phyloP scores from a whole-genome alignment of 2,888 invertebrate species.

The Pristionchus mayeri region DNA sequence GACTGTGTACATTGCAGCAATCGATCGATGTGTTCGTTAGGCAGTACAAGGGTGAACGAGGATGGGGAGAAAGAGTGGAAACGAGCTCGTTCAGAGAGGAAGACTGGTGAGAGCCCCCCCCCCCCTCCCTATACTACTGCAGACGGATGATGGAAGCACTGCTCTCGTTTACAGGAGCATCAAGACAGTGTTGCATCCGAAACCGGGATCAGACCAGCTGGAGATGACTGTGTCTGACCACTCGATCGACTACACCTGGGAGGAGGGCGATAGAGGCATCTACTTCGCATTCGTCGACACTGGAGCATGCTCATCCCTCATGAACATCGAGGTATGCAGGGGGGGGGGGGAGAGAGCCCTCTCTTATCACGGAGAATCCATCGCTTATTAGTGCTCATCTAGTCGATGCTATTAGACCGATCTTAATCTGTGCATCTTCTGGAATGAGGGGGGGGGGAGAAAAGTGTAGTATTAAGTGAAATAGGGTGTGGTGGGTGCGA shows the following conservation, averaged over 20 bases:
- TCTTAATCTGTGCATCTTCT: background rate
- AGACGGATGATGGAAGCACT: no score
- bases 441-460: background rate
- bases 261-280: background rate
- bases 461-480: background rate
- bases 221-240: slow-evolving; percentile 4
- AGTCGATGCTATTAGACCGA: background rate
- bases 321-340: slow-evolving; percentile 15
- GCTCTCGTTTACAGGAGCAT: background rate
- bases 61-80: background rate
- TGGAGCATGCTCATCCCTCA: slow-evolving; percentile 24
- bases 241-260: background rate
- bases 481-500: background rate
- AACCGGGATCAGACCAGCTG: background rate
- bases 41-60: background rate
- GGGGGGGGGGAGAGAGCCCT: no score
- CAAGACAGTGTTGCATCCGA: background rate
- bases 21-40: background rate
- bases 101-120: background rate
- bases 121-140: background rate
- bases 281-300: slow-evolving; percentile 40
- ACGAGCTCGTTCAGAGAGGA: background rate
- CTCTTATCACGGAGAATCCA: slow-evolving; percentile 17
- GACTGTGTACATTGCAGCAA: background rate
- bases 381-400: slow-evolving; percentile 2